Conservation (phyloP, 1,140 invertebrate species). For the Drosophila setifemur region DNA sequence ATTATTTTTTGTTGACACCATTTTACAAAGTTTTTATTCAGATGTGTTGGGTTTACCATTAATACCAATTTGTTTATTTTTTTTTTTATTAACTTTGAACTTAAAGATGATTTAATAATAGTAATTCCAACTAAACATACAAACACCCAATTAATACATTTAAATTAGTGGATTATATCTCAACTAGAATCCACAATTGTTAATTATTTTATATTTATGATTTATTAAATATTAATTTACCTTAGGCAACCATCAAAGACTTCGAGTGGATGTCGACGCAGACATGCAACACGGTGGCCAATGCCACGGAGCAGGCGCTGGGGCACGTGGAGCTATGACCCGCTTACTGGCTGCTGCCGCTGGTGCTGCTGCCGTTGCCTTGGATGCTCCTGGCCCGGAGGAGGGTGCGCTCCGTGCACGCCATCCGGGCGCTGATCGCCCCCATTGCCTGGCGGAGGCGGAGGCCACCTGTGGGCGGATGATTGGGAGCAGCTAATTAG, state of each 20-base stretch:
- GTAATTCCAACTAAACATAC: too few species aligned
- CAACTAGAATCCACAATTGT: too few species aligned
- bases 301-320: constrained; percentile 54
- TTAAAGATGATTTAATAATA: too few species aligned
- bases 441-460: constrained; percentile 22
- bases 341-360: constrained; percentile 64
- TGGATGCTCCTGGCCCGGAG: constrained; percentile 32
- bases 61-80: too few species aligned
- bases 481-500: neutral
- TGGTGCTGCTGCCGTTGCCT: constrained; percentile 59
- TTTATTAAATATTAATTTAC: neutral
- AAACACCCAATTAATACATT: too few species aligned
- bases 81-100: too few species aligned
- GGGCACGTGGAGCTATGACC: constrained; percentile 76
- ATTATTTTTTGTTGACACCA: too few species aligned
- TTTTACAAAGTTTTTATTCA: too few species aligned
- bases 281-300: constrained; percentile 62
- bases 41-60: too few species aligned
- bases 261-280: constrained; percentile 84
- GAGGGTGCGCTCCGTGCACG: constrained; percentile 11
- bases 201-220: too few species aligned
- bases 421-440: constrained; percentile 22
- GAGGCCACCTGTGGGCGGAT: constrained; percentile 11
- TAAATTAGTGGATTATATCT: too few species aligned
- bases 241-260: constrained; percentile 82